phyloP scores from a whole-genome alignment of 1,140 invertebrate genomes.

The Caenorhabditis tropicalis region DNA sequence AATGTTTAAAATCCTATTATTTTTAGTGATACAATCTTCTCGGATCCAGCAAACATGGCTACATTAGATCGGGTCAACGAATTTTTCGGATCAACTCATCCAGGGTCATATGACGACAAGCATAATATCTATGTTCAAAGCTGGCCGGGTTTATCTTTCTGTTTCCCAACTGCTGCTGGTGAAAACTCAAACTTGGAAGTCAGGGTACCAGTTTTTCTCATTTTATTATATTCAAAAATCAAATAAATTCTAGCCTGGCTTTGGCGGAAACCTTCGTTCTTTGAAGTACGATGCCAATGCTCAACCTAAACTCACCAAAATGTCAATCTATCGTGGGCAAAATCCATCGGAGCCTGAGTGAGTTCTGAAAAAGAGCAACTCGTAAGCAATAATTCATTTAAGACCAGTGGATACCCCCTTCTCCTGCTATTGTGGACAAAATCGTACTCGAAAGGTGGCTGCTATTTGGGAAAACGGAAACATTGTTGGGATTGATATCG shows the following conservation, averaged over 20 bases:
- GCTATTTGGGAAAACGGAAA: constrained; percentile 59
- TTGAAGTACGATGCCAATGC: constrained; percentile 64
- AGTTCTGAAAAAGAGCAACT: background rate
- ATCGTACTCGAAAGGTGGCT: constrained; percentile 47
- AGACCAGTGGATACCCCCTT: constrained; percentile 61
- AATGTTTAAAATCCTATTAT: too few relatives aligned
- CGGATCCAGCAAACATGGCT: constrained; percentile 62
- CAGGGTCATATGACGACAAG: constrained; percentile 71
- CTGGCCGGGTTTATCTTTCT: constrained; percentile 70
- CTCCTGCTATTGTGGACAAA: constrained; percentile 63
- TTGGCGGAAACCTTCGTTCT: constrained; percentile 67
- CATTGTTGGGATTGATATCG: constrained; percentile 63
- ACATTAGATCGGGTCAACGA: constrained; percentile 65
- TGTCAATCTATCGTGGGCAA: constrained; percentile 66
- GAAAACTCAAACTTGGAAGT: constrained; percentile 58
- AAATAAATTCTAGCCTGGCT: constrained; percentile 58
- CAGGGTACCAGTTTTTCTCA: background rate
- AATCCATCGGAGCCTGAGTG: constrained; percentile 62
- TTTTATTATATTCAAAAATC: background rate
- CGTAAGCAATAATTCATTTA: background rate
- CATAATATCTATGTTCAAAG: constrained; percentile 67
- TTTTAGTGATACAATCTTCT: constrained; percentile 66
- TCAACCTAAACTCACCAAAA: constrained; percentile 64
- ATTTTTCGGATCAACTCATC: constrained; percentile 71
- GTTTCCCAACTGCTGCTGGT: constrained; percentile 64